Base-by-base conservation (phyloP, 2,113 vertebrate genomes). In the Mugil cephalus region DNA sequence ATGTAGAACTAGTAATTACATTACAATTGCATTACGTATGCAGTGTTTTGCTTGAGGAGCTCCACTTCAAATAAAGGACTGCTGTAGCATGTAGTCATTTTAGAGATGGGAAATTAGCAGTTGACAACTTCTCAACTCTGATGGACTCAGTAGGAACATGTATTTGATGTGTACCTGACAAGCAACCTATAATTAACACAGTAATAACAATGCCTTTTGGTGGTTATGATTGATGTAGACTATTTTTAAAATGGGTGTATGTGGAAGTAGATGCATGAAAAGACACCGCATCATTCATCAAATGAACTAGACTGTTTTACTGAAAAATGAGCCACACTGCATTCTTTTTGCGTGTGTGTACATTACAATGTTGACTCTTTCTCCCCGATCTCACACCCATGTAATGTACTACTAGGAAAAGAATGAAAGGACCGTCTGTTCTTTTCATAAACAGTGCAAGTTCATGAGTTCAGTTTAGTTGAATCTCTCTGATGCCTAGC, bases 381-480 rank as follows among this genome's bases (percentile, higher is more conserved):
- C 15, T 13, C n/a, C 18, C 14, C 48, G 10, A 12, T 60, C 47
- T 46, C 35, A 55, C 5, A 50, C 36, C 7, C 15, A n/a, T 35
- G 54, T 58, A 53, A 3, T 30, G 42, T 13, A n/a, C 8, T 5
- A 15, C 42, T 47, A 52, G 11, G 76, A 63, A 42, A 11, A 35
- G 55, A 17, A 52, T 39, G 39, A 64, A 52, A 36, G 14, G 38
- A 45, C 47, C n/a, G 74, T 8, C 65, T 40, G 47, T 65, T 67
- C 72, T 50, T 65, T 67, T 73, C 76, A 73, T 71, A 58, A 82
- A 79, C 71, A 19, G 35, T 8, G 8, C 24, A 54, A 69, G 83
- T 70, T 79, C 83, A 75, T 50, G 30, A 18, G 77, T 82, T 85
- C 69, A 84, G 59, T 7, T 48, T 19, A 64, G 77, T 75, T 84